Conservation (phyloP, 2,888 invertebrate genomes). For the Dioctria rufipes region DNA sequence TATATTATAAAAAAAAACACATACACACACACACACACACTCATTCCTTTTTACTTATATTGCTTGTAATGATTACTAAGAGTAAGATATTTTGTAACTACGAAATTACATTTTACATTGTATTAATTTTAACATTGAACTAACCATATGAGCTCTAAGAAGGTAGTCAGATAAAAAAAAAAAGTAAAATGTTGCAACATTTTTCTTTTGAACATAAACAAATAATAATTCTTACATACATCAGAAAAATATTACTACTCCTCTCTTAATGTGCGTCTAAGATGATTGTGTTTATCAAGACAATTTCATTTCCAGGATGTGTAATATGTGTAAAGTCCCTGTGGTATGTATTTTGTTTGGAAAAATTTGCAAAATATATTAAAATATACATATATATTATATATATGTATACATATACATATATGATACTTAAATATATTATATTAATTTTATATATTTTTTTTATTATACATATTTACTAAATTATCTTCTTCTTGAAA, state of each 20-base stretch:
- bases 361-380: constrained; percentile 42
- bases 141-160: constrained; percentile 17
- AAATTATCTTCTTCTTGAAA: constrained; percentile 36
- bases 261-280: constrained; percentile 2
- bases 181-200: constrained; percentile 51
- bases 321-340: constrained; percentile 31
- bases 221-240: neutral
- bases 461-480: constrained; percentile 41
- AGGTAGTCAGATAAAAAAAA: neutral
- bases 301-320: constrained; percentile 52
- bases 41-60: constrained; percentile 45
- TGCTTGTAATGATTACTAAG: constrained; percentile 27
- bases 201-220: constrained; percentile 17
- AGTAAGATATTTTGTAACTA: constrained; percentile 18
- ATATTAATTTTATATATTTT: constrained; percentile 34
- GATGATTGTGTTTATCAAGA: constrained; percentile 35
- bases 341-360: constrained; percentile 54
- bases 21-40: constrained; percentile 7
- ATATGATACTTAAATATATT: constrained; percentile 21
- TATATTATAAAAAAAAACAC: constrained; percentile 23
- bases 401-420: too few species aligned
- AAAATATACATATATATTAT: constrained; percentile 18
- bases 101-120: constrained; percentile 13
- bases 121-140: constrained; percentile 31
- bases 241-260: neutral